Conservation (phyloP, 2,113 vertebrate genomes). For the Cynoglossus semilaevis region DNA sequence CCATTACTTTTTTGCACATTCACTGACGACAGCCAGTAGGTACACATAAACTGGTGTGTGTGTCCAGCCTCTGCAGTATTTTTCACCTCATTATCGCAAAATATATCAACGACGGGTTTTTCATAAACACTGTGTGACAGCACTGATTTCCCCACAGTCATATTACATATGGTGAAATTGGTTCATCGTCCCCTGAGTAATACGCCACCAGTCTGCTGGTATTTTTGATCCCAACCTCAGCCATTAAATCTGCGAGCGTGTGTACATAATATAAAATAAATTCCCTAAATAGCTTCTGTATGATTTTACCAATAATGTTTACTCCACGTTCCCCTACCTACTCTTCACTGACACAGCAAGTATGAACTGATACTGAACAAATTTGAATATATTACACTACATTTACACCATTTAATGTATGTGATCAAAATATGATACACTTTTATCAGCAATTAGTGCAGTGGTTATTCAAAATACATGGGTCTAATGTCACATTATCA, state of each 20-base stretch:
- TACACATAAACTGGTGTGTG: constrained; percentile 20
- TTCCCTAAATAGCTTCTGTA: constrained; percentile 4
- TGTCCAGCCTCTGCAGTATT: constrained; percentile 31
- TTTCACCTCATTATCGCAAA: constrained; percentile 39
- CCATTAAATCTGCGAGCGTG: constrained; percentile 3
- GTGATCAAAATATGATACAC: no score
- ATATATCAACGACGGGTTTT: constrained; percentile 31
- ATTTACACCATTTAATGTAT: background rate
- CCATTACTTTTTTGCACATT: background rate
- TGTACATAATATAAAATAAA: constrained; percentile 4
- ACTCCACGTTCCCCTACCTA: constrained; percentile 1
- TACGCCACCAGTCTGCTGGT: constrained; percentile 15
- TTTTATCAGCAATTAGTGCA: no score
- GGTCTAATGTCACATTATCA: no score
- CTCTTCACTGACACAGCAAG: background rate
- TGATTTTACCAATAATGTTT: constrained; percentile 20
- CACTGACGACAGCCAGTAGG: constrained; percentile 4
- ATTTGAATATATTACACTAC: background rate
- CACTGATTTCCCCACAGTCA: constrained; percentile 57
- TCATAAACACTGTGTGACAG: constrained; percentile 47
- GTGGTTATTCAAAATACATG: no score
- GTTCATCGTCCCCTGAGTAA: constrained; percentile 47
- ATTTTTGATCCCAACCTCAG: constrained; percentile 14
- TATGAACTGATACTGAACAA: background rate
- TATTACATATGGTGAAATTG: constrained; percentile 56